Base-by-base conservation (phyloP, 2,888 invertebrate species). In the Lasioglossum oenotherae region DNA sequence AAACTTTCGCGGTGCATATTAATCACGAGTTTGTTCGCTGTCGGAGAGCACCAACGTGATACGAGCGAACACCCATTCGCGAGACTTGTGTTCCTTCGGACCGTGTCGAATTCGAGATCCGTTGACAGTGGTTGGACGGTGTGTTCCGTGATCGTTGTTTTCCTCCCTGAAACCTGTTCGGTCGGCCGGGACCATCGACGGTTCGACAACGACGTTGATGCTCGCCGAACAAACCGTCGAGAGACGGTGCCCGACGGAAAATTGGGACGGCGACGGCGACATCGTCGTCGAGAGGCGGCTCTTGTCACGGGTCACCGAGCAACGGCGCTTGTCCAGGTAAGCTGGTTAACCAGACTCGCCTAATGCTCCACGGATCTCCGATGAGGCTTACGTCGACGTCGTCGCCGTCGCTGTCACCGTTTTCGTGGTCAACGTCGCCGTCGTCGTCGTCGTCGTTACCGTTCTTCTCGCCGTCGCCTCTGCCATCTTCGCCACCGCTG, bases 321-420 rank as follows among this genome's bases (percentile, higher is more conserved):
- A 74, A 49, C 69, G n/a, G 73, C 75, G 77, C 71, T 72, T 84
- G 74, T 69, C 76, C 49, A 80, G 82, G 82, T 75, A 85, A 85
- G 80, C 69, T 84, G 86, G 73, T 88, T 69, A 74, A 82, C 80
- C 71, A 84, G 84, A 82, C 82, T 74, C 82, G 72, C 53, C 81
- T 87, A 78, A 90, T 86, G 86, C 80, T 78, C 69, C 72, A 88
- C 44, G 78, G 80, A 74, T 84, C 81, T 84, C 88, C 89, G 76
- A 90, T 90, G 90, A 89, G 80, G 82, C 79, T 89, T 80, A 80
- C 87, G 83, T 85, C 88, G 87, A 84, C 85, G 84, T 82, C 72
- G 75, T 75, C 79, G 77, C 27, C 79, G 77, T 12, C 85, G 80
- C 41, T 74, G 77, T 35, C 80, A 81, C 31, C 76, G 57, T 6